Evolutionary conservation across 2,797 vertebrate species (phyloP).

Genomic region (Notamacropus eugenii): DNA sequence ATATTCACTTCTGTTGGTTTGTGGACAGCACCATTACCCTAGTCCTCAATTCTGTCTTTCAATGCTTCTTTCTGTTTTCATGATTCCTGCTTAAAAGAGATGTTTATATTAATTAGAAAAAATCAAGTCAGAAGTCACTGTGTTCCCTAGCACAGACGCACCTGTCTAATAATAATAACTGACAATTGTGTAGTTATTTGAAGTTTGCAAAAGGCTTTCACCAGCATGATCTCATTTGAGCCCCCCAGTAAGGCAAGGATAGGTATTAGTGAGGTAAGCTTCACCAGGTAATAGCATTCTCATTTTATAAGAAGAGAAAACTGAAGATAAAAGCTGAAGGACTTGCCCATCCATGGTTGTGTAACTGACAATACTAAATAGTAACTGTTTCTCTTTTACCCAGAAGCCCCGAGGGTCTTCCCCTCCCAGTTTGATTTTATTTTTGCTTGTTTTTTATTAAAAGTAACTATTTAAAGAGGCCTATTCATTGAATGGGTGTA

Average conservation of each 20-base stretch:
- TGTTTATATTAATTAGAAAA: slow-evolving; percentile 6
- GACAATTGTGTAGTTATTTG: background rate
- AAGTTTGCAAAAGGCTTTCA: background rate
- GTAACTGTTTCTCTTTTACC: too few relatives aligned
- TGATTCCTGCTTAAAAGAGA: background rate
- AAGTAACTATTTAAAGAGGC: too few relatives aligned
- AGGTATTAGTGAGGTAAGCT: background rate
- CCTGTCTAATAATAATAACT: background rate
- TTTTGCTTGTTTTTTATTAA: too few relatives aligned
- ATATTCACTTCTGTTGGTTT: too few relatives aligned
- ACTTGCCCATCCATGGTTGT: background rate
- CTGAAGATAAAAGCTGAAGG: background rate
- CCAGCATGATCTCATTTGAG: background rate
- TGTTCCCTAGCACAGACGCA: background rate
- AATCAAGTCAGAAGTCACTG: too few relatives aligned
- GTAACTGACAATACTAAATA: background rate
- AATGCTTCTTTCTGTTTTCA: background rate
- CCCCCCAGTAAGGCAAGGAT: background rate
- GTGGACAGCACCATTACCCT: too few relatives aligned
- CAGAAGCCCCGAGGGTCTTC: too few relatives aligned
- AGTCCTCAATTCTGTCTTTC: background rate
- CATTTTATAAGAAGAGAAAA: background rate
- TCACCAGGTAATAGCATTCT: background rate
- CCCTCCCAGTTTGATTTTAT: too few relatives aligned
- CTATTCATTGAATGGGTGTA: too few relatives aligned